Conservation (phyloP, 2,888 invertebrate genomes). For the Invenusta paracnida region DNA sequence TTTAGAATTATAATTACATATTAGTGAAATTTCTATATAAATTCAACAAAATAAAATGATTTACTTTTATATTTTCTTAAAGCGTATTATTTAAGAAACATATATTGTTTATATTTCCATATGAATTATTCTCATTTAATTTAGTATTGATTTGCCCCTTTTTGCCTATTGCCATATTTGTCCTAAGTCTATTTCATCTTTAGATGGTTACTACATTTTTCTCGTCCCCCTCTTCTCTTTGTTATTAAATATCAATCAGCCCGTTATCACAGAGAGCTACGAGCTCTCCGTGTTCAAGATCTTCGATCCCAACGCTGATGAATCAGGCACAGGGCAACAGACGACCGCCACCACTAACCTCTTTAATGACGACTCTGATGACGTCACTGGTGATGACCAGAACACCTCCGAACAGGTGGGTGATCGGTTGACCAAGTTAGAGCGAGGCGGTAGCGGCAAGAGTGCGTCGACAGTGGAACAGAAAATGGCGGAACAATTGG, state of each 20-base stretch:
- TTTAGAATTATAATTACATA: too few relatives aligned
- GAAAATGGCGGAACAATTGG: constrained; percentile 56
- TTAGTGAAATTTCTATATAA: too few relatives aligned
- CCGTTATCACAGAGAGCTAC: neutral
- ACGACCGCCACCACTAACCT: neutral
- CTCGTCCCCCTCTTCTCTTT: neutral
- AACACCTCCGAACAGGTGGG: neutral
- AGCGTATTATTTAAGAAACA: neutral
- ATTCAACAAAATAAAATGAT: too few relatives aligned
- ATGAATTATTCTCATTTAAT: too few relatives aligned
- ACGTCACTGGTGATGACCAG: neutral
- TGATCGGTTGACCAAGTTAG: neutral
- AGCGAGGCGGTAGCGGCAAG: neutral
- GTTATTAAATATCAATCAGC: too few relatives aligned
- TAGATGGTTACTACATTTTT: neutral
- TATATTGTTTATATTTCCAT: too few relatives aligned
- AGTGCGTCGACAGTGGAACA: constrained; percentile 49
- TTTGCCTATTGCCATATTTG: too few relatives aligned
- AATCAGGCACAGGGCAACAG: neutral
- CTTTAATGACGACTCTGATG: neutral
- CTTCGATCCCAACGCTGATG: neutral
- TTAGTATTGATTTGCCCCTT: too few relatives aligned
- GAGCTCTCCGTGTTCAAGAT: constrained; percentile 22
- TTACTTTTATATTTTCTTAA: too few relatives aligned
- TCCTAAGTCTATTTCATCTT: too few relatives aligned